Conservation (phyloP, 2,797 vertebrate genomes). For the Hippopotamyrus pictus region DNA sequence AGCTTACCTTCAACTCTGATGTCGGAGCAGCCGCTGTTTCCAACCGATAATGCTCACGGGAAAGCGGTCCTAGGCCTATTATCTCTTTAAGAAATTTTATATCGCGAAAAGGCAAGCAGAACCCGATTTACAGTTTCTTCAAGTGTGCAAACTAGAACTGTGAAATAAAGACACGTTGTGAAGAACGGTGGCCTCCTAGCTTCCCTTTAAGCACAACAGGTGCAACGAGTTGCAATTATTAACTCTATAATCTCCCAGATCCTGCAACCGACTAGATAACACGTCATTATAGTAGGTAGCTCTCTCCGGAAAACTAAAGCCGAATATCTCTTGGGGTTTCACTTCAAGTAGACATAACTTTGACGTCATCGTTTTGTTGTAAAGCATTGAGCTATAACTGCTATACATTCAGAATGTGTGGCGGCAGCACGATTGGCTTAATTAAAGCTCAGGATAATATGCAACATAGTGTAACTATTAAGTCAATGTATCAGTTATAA, state of each 20-base stretch:
- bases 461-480: conserved; percentile 53
- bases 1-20: neutral
- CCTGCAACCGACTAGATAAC: conserved; percentile 13
- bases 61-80: too few species aligned
- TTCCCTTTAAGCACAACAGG: conserved; percentile 50
- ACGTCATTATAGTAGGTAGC: neutral
- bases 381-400: neutral
- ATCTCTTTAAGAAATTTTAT: neutral
- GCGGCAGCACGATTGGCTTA: conserved; percentile 45
- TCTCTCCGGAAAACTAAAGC: neutral
- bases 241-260: conserved; percentile 41
- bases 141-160: conserved; percentile 9
- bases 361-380: neutral
- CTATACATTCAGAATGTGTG: conserved; percentile 28
- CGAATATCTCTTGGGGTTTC: neutral
- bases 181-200: conserved; percentile 27
- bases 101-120: neutral
- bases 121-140: neutral
- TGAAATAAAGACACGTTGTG: conserved; percentile 18
- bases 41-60: neutral
- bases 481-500: conserved; percentile 62
- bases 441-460: conserved; percentile 63
- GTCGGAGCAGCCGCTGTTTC: neutral
- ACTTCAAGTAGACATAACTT: neutral
- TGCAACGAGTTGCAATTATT: conserved; percentile 52